These are phyloP conservation scores for Trichonephila clavata DNA, from an alignment of 1,140 invertebrate species.

Conservation along the genomic window DNA sequence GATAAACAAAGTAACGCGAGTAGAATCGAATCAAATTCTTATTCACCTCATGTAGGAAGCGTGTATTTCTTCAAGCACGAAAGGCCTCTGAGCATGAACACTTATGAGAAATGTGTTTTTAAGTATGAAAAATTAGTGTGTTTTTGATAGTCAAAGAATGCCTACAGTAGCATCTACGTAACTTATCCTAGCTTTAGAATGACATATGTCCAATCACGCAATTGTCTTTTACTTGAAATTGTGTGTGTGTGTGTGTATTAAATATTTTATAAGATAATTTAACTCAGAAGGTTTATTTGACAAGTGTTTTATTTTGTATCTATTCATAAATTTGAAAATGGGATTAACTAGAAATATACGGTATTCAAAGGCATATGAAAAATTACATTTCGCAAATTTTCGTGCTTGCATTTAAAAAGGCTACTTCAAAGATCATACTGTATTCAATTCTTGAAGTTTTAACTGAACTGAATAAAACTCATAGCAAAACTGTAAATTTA, in stretches of 20 bases:
- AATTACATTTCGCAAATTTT: too few relatives aligned
- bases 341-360: too few relatives aligned
- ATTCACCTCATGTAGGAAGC: not conserved
- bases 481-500: too few relatives aligned
- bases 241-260: too few relatives aligned
- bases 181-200: not conserved
- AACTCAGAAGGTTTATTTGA: not conserved
- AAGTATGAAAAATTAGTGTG: conserved; percentile 15
- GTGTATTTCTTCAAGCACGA: not conserved
- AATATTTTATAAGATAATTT: not conserved
- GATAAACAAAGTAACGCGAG: not conserved
- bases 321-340: too few relatives aligned
- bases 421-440: too few relatives aligned
- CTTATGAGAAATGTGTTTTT: not conserved
- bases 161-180: not conserved
- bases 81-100: not conserved
- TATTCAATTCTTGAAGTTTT: too few relatives aligned
- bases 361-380: too few relatives aligned
- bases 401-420: too few relatives aligned
- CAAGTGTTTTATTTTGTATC: not conserved
- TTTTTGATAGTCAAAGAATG: not conserved
- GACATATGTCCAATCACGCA: not conserved
- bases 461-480: too few relatives aligned
- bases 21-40: not conserved
- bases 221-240: not conserved